A percentile compares a stretch with the other conserved stretches of the same genome.
phyloP scores from a whole-genome alignment of 2,888 invertebrate genomes.

The Alentia gelatinosa region DNA sequence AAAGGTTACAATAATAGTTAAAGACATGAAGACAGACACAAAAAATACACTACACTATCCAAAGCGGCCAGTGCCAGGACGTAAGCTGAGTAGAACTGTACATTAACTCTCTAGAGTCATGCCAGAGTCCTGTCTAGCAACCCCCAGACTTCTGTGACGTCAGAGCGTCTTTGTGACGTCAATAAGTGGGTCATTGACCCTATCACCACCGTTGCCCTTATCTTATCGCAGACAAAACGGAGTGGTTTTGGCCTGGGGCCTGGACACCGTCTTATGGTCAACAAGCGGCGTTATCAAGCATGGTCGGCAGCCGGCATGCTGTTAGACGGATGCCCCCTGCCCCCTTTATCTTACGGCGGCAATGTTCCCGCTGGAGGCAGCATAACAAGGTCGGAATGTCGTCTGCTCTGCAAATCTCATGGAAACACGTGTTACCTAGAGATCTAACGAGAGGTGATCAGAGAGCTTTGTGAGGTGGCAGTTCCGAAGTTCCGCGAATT shows the following conservation, averaged over 20 bases:
- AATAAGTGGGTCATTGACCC: background rate
- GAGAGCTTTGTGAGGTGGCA: too few species aligned
- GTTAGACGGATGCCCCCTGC: background rate
- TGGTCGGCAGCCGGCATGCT: background rate
- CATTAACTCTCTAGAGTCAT: background rate
- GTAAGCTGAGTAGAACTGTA: background rate
- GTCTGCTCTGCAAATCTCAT: too few species aligned
- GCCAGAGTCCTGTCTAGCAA: background rate
- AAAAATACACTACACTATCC: too few species aligned
- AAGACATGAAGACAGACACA: too few species aligned
- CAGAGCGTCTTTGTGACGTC: background rate
- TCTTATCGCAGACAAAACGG: slow-evolving; percentile 9
- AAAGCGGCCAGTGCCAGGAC: too few species aligned
- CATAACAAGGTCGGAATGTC: too few species aligned
- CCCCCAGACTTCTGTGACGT: background rate
- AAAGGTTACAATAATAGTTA: too few species aligned
- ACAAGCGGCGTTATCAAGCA: background rate
- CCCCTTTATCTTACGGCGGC: background rate
- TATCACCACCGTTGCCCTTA: background rate
- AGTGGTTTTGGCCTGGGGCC: background rate
- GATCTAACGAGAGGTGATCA: too few species aligned
- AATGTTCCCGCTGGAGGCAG: background rate
- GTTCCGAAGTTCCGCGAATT: too few species aligned
- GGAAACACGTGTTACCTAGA: too few species aligned
- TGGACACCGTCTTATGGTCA: background rate